phyloP scores from a whole-genome alignment of 2,113 vertebrate genomes.

The Arvicanthis niloticus region DNA sequence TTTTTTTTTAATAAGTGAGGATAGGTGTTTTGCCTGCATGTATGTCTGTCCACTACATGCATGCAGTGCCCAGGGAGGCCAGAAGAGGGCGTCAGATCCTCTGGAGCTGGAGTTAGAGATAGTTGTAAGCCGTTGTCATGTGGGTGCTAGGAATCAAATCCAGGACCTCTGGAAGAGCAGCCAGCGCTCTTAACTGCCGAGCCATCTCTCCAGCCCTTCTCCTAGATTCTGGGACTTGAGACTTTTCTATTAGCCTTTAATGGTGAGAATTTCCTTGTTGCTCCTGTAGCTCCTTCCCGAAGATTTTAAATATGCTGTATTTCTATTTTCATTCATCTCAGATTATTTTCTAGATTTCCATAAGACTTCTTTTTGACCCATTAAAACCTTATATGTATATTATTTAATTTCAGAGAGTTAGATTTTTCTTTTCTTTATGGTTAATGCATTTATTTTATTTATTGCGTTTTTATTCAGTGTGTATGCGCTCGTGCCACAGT shows the following conservation, averaged over 20 bases:
- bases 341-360: background rate
- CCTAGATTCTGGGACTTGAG: background rate
- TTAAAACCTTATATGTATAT: background rate
- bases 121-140: background rate
- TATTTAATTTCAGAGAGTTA: background rate
- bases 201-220: background rate
- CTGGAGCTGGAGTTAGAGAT: background rate
- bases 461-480: background rate
- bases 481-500: background rate
- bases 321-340: constrained; percentile 40
- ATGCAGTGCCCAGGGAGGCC: background rate
- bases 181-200: background rate
- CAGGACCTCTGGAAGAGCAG: background rate
- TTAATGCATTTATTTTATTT: background rate
- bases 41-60: background rate
- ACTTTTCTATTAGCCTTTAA: background rate
- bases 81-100: background rate
- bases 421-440: background rate
- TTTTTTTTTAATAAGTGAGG: background rate
- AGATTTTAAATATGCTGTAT: background rate
- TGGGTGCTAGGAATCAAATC: background rate
- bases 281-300: background rate
- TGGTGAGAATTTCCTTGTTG: background rate
- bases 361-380: background rate
- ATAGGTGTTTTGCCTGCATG: background rate